phyloP scores from a whole-genome alignment of 2,113 vertebrate species.

The Urocitellus parryii region DNA sequence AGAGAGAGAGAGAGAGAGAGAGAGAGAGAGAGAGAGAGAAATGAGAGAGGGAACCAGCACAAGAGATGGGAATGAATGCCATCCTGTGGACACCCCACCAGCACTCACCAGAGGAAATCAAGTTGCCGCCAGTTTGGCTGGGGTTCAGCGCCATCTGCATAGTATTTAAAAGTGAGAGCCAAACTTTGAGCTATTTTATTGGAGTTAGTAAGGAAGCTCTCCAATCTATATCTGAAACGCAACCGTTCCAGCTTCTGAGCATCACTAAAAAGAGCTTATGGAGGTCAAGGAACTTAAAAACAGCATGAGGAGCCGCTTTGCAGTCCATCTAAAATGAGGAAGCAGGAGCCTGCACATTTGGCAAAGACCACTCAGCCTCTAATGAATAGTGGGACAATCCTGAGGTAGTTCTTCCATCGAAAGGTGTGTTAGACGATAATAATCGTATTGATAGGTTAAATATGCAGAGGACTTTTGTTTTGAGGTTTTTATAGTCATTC shows the following conservation, averaged over 20 bases:
- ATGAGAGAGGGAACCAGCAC: not conserved
- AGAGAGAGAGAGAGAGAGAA: not conserved
- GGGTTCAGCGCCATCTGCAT: conserved; percentile 85
- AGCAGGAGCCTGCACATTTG: not conserved
- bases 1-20: conserved; percentile 40
- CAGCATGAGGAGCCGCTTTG: conserved; percentile 57
- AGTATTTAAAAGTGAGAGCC: conserved; percentile 84
- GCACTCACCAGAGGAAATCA: conserved; percentile 83
- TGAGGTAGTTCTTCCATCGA: not conserved
- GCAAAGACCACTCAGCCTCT: not conserved
- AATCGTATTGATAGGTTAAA: not conserved
- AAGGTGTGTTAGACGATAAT: not conserved
- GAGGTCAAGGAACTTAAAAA: conserved; percentile 64
- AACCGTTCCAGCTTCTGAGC: conserved; percentile 60
- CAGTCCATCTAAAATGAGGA: conserved; percentile 44
- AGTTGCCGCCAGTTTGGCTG: conserved; percentile 82
- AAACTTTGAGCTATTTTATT: conserved; percentile 79
- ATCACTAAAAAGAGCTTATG: conserved; percentile 68
- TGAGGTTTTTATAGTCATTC: not conserved
- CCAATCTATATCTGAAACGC: conserved; percentile 78
- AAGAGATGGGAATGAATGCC: conserved; percentile 71
- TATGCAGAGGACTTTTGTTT: not conserved
- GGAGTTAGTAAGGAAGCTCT: conserved; percentile 77
- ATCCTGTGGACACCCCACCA: conserved; percentile 81
- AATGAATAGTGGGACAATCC: not conserved